phyloP scores from a whole-genome alignment of 2,888 invertebrate species.

The Epinotia brunnichana region DNA sequence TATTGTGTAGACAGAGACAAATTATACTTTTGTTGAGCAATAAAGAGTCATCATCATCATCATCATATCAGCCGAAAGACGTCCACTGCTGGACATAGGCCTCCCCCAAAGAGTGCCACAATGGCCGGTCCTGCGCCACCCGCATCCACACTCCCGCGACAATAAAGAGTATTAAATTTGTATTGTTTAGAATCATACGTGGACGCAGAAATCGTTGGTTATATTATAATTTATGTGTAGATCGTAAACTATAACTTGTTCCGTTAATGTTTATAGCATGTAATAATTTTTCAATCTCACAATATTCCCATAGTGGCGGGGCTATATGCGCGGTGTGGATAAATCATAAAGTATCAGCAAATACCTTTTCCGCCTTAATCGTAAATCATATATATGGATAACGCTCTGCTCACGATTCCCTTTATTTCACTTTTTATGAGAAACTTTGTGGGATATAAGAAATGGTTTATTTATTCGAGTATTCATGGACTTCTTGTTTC shows the following conservation, averaged over 20 bases:
- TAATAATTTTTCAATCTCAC: slow-evolving; percentile 42
- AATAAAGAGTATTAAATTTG: no score
- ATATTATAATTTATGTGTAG: not conserved
- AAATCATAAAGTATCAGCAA: slow-evolving; percentile 63
- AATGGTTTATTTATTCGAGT: slow-evolving; percentile 79
- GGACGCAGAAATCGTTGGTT: no score
- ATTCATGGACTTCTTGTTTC: slow-evolving; percentile 63
- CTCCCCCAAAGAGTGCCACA: no score
- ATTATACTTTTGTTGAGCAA: no score
- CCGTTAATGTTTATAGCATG: slow-evolving; percentile 31
- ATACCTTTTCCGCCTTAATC: slow-evolving; percentile 65
- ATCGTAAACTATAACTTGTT: slow-evolving; percentile 26
- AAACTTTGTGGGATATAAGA: slow-evolving; percentile 66
- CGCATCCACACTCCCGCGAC: no score
- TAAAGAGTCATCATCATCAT: no score
- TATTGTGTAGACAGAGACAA: no score
- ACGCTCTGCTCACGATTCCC: slow-evolving; percentile 62
- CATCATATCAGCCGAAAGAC: no score
- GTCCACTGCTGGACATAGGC: no score
- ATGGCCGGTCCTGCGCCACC: no score
- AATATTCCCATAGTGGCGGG: slow-evolving; percentile 40
- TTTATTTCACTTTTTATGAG: slow-evolving; percentile 76
- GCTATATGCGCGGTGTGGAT: slow-evolving; percentile 49
- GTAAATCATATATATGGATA: slow-evolving; percentile 72
- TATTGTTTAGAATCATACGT: no score